Evolutionary conservation across 2,888 invertebrate species (phyloP).

Genomic region (Ophion slaviceki): DNA sequence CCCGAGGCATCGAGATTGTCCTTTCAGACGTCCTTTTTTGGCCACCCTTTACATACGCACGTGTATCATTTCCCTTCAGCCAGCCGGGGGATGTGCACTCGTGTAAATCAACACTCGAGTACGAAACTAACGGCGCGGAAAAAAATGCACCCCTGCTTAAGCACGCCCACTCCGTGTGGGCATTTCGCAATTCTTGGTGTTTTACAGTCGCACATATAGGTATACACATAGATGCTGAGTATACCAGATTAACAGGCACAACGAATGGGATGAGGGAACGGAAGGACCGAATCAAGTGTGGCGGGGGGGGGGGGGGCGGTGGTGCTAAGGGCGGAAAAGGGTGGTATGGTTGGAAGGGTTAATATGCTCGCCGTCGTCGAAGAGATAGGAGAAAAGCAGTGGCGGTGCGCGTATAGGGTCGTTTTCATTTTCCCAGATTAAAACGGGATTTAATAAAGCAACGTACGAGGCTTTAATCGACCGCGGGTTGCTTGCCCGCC

Average conservation of each 20-base stretch:
- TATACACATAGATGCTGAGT: not conserved
- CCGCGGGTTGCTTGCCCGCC: constrained; percentile 69
- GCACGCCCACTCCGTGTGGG: constrained; percentile 56
- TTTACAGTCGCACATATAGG: constrained; percentile 3
- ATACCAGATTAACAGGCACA: constrained; percentile 54
- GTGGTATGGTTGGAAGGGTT: constrained; percentile 27
- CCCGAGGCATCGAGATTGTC: not conserved
- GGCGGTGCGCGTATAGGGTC: constrained; percentile 57
- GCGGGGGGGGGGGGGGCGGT: constrained; percentile 17
- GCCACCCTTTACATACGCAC: constrained; percentile 5
- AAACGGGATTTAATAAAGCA: constrained; percentile 81
- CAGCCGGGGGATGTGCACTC: constrained; percentile 41
- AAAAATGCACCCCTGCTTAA: constrained; percentile 46
- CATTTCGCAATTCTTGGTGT: constrained; percentile 44
- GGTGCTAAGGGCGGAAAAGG: constrained; percentile 20
- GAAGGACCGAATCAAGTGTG: not conserved
- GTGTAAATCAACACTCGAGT: constrained; percentile 64
- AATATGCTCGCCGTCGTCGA: constrained; percentile 58
- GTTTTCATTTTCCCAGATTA: constrained; percentile 81
- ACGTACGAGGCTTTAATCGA: constrained; percentile 80
- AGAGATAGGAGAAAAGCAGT: constrained; percentile 45
- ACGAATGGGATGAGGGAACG: not conserved
- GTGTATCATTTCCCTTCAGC: constrained; percentile 15
- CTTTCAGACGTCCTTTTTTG: not conserved
- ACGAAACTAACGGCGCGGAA: constrained; percentile 49